Percentiles rank a stretch among this genome's conserved stretches.
phyloP scores from a whole-genome alignment of 2,113 vertebrate species.

The Leucosticte australis region DNA sequence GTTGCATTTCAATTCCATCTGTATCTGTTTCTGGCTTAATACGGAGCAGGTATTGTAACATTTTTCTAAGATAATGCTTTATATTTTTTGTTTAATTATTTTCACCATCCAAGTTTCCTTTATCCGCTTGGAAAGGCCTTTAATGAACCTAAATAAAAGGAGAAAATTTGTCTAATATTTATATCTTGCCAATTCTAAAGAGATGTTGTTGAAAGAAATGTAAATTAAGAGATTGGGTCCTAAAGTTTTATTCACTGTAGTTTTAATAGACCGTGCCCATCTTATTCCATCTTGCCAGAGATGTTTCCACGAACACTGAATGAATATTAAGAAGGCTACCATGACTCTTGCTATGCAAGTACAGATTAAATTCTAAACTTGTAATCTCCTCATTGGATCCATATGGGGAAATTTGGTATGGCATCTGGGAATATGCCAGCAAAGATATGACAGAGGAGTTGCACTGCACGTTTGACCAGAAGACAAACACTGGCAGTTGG shows the following conservation, averaged over 20 bases:
- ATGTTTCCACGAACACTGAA: neutral
- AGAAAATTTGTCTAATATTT: neutral
- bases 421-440: neutral
- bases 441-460: neutral
- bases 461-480: neutral
- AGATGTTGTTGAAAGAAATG: neutral
- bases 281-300: neutral
- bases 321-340: neutral
- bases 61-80: neutral
- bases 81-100: neutral
- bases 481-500: neutral
- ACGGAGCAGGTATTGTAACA: neutral
- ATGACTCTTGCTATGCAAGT: neutral
- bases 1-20: neutral
- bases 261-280: slow-evolving; percentile 4
- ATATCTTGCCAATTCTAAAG: neutral
- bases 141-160: neutral
- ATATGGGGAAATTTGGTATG: neutral
- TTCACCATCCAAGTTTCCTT: neutral
- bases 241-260: slow-evolving; percentile 44
- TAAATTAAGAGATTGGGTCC: neutral
- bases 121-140: neutral
- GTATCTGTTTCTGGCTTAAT: neutral
- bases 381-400: neutral
- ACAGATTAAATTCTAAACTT: neutral